Conservation (phyloP, 2,797 vertebrate species). For the Pelodytes ibericus region DNA sequence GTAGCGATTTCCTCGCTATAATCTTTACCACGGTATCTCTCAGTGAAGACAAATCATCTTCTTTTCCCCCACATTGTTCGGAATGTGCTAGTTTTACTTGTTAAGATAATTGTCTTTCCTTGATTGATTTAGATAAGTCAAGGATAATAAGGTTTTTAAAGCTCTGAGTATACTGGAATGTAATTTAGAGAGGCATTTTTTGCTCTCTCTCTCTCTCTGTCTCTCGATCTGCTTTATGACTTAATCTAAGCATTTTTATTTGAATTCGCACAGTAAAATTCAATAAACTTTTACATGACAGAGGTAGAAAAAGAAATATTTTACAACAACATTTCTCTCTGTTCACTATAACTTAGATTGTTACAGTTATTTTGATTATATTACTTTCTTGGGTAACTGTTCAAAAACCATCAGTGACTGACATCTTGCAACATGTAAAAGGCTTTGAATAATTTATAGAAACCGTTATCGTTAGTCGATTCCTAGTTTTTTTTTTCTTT, state of each 20-base stretch:
- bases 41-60: slow-evolving; percentile 21
- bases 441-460: no score
- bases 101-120: slow-evolving; percentile 69
- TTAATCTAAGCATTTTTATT: slow-evolving; percentile 71
- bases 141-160: slow-evolving; percentile 70
- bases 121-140: slow-evolving; percentile 71
- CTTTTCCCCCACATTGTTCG: slow-evolving; percentile 56
- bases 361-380: slow-evolving; percentile 65
- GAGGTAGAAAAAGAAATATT: slow-evolving; percentile 58
- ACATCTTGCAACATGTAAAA: no score
- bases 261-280: slow-evolving; percentile 69
- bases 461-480: no score
- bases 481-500: no score
- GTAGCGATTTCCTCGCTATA: slow-evolving; percentile 46
- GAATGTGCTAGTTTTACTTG: slow-evolving; percentile 61
- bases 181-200: slow-evolving; percentile 68
- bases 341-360: slow-evolving; percentile 64
- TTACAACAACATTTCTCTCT: slow-evolving; percentile 59
- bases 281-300: slow-evolving; percentile 64
- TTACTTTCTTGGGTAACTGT: slow-evolving; percentile 55
- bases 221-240: slow-evolving; percentile 66
- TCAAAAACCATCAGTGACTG: no score
- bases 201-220: no score
- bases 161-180: slow-evolving; percentile 65
- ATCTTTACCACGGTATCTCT: slow-evolving; percentile 50